These are phyloP conservation scores for Addax nasomaculatus DNA, from an alignment of 2,113 vertebrate species.

Conservation along the genomic window DNA sequence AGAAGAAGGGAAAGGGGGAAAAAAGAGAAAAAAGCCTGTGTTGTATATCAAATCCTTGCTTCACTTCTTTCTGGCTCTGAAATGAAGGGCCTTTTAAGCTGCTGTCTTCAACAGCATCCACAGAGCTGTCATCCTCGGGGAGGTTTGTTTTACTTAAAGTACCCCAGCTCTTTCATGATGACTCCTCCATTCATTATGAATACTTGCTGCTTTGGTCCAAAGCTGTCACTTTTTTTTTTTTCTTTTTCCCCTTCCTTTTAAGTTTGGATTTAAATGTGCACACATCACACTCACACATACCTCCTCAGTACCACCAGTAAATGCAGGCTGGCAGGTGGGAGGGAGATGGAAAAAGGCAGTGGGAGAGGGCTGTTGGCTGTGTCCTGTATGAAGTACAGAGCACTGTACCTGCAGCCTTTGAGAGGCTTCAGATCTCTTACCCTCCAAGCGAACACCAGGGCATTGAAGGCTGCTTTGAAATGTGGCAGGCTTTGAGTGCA, in stretches of 20 bases:
- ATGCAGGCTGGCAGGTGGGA: background rate
- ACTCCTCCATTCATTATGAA: background rate
- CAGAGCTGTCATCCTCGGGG: background rate
- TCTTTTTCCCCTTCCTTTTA: conserved; percentile 40
- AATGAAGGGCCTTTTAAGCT: conserved; percentile 49
- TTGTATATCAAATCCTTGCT: conserved; percentile 38
- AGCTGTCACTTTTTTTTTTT: background rate
- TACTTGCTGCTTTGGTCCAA: conserved; percentile 14
- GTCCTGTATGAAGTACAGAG: background rate
- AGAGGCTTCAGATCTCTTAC: conserved; percentile 28
- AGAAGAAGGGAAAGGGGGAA: background rate
- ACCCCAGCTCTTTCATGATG: background rate
- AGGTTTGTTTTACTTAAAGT: background rate
- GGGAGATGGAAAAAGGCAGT: background rate
- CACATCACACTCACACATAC: background rate
- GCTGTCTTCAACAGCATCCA: background rate
- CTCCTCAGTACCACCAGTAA: background rate
- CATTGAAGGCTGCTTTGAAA: conserved; percentile 41
- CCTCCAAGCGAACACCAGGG: background rate
- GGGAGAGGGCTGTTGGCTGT: background rate
- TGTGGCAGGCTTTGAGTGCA: background rate
- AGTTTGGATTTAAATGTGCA: conserved; percentile 45
- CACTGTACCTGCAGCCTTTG: background rate
- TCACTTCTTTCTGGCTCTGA: conserved; percentile 39
- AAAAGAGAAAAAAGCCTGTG: background rate